phyloP scores from a whole-genome alignment of 1,140 invertebrate species.

The Trichonephila clavipes region DNA sequence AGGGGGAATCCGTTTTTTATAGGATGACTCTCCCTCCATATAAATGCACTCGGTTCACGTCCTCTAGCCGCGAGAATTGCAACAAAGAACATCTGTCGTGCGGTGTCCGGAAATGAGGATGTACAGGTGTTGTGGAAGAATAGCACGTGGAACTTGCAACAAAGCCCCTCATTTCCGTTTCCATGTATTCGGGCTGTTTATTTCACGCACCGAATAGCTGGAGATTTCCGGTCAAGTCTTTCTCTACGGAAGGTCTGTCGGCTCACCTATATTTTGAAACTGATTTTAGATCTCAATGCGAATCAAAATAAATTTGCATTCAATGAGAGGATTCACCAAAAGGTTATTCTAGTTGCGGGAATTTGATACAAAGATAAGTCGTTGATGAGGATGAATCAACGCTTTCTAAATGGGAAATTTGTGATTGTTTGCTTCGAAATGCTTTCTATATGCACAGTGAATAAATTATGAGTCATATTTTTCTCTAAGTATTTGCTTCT shows the following conservation, averaged over 20 bases:
- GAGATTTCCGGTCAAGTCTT: conserved; percentile 62
- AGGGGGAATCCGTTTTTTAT: not conserved
- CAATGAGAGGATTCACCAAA: no score
- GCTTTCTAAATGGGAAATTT: not conserved
- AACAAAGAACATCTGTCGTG: conserved; percentile 42
- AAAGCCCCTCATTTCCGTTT: conserved; percentile 62
- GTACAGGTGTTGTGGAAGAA: conserved; percentile 57
- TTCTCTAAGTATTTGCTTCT: no score
- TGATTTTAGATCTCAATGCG: not conserved
- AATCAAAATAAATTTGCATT: not conserved
- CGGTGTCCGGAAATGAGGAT: conserved; percentile 10
- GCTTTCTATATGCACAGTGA: no score
- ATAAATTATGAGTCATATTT: no score
- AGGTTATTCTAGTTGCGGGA: not conserved
- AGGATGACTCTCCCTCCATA: not conserved
- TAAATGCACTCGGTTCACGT: conserved; percentile 21
- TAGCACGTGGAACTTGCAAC: conserved; percentile 25
- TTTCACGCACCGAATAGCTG: conserved; percentile 65
- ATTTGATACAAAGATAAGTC: not conserved
- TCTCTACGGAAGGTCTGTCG: not conserved
- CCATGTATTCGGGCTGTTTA: conserved; percentile 59
- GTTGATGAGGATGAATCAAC: not conserved
- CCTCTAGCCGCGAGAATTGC: not conserved
- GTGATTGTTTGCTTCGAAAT: no score
- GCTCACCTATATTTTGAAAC: conserved; percentile 40